These are phyloP conservation scores for Hecatera dysodea DNA, from an alignment of 2,888 invertebrate genomes.

Conservation along the genomic window DNA sequence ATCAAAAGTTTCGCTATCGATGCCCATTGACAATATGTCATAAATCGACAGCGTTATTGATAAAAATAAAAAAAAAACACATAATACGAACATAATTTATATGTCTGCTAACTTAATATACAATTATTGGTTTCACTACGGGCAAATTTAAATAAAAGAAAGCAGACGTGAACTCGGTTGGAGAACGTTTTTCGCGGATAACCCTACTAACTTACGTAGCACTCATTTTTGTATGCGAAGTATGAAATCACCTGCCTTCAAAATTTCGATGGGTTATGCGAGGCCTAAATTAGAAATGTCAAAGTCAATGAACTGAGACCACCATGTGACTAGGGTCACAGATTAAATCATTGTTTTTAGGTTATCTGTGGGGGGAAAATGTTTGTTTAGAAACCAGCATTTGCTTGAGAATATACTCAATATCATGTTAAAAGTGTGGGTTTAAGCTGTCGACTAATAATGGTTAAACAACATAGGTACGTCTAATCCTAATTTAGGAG, in stretches of 20 bases:
- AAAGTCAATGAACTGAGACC: conserved; percentile 76
- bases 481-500: conserved; percentile 10
- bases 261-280: conserved; percentile 63
- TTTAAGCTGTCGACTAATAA: conserved; percentile 27
- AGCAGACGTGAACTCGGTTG: conserved; percentile 70
- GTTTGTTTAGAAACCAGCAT: conserved; percentile 55
- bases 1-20: conserved; percentile 42
- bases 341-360: conserved; percentile 64
- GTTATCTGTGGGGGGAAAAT: conserved; percentile 63
- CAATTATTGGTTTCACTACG: conserved; percentile 76
- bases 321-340: conserved; percentile 67
- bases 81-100: conserved; percentile 68
- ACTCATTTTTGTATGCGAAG: conserved; percentile 49
- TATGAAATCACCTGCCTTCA: conserved; percentile 40
- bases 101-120: conserved; percentile 72
- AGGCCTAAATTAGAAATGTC: conserved; percentile 78
- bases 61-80: conserved; percentile 49
- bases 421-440: conserved; percentile 28
- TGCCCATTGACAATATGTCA: conserved; percentile 34
- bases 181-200: conserved; percentile 70
- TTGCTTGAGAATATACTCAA: conserved; percentile 29
- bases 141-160: conserved; percentile 80
- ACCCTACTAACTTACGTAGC: conserved; percentile 62
- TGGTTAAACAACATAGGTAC: conserved; percentile 8
- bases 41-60: conserved; percentile 51